Conservation (phyloP, 92 coral and sea anemone genomes). For the Plumapathes pennacea region DNA sequence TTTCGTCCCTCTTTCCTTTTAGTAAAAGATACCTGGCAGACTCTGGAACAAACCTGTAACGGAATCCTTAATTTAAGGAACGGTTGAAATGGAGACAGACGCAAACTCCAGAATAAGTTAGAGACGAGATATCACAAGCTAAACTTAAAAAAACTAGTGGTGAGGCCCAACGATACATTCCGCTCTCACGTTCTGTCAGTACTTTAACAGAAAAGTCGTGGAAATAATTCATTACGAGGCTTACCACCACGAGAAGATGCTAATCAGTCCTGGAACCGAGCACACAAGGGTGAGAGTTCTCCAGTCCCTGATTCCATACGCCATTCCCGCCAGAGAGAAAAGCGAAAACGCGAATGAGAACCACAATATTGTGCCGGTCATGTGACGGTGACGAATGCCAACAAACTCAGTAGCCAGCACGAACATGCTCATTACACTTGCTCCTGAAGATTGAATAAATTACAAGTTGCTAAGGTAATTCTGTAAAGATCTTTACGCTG, state of each 20-base stretch:
- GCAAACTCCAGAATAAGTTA: too few species aligned
- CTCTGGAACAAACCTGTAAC: constrained; percentile 46
- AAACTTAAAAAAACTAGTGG: too few species aligned
- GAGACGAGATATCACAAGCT: too few species aligned
- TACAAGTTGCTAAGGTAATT: neutral
- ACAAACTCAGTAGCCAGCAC: constrained; percentile 67
- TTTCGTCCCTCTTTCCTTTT: constrained; percentile 37
- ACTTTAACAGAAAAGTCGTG: too few species aligned
- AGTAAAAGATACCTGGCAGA: constrained; percentile 46
- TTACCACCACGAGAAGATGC: constrained; percentile 62
- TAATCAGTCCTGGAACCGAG: constrained; percentile 57
- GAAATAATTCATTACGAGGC: too few species aligned
- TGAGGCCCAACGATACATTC: too few species aligned
- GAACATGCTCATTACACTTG: constrained; percentile 45
- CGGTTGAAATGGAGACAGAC: too few species aligned
- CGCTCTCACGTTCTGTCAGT: too few species aligned
- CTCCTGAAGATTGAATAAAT: constrained; percentile 11
- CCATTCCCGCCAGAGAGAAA: constrained; percentile 52
- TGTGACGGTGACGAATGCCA: constrained; percentile 56
- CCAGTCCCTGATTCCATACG: constrained; percentile 69
- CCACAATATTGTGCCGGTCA: constrained; percentile 56
- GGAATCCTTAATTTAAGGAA: too few species aligned
- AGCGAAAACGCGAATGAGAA: constrained; percentile 51
- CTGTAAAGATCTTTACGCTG: too few species aligned
- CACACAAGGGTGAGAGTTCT: constrained; percentile 57